These are phyloP conservation scores for Trachops cirrhosus DNA, from an alignment of 2,797 vertebrate species.

Conservation along the genomic window DNA sequence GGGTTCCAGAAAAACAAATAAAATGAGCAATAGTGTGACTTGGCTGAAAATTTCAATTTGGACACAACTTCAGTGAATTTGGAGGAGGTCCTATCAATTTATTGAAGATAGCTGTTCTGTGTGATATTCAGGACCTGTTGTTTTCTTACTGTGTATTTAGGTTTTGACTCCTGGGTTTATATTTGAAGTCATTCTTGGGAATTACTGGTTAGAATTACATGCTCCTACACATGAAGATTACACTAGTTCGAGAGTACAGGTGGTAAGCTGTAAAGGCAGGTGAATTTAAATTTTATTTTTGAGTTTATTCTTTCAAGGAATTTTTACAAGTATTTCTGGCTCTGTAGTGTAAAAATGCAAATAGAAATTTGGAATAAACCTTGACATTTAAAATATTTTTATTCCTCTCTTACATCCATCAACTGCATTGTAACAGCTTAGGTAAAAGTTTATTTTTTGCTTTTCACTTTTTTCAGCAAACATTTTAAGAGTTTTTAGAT, in stretches of 20 bases:
- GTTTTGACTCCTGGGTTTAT: constrained; percentile 18
- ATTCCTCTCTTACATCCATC: background rate
- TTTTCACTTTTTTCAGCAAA: background rate
- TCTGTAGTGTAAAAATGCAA: constrained; percentile 3
- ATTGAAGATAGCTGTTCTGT: background rate
- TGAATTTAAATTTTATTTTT: background rate
- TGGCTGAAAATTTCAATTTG: background rate
- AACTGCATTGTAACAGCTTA: background rate
- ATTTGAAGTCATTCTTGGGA: constrained; percentile 1
- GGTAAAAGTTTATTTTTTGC: background rate
- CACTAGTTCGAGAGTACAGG: constrained; percentile 11
- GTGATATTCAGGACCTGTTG: background rate
- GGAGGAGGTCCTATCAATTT: background rate
- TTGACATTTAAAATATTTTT: constrained; percentile 1
- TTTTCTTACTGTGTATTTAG: background rate
- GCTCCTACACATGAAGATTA: background rate
- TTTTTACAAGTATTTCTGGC: background rate
- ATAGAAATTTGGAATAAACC: background rate
- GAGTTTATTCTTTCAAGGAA: background rate
- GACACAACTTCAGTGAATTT: background rate
- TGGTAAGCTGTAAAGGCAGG: background rate
- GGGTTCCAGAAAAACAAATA: background rate
- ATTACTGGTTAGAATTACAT: background rate
- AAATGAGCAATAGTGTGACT: background rate
- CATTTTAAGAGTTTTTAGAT: background rate